A percentile compares a stretch with the other conserved stretches of the same genome.
Conservation (phyloP, 2,113 vertebrate species). For the Mobula hypostoma region DNA sequence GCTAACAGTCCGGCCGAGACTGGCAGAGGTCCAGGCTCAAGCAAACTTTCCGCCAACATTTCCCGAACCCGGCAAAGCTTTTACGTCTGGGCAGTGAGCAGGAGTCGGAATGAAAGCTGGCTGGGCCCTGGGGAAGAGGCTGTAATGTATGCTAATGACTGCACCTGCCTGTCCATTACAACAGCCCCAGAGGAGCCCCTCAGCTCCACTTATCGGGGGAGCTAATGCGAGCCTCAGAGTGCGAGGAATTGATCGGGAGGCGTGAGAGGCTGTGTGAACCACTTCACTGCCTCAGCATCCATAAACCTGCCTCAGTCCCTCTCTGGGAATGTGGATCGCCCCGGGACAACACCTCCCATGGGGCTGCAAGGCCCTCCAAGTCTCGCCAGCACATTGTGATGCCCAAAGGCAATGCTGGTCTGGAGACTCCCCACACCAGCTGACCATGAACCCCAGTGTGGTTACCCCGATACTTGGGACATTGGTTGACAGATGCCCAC, state of each 20-base stretch:
- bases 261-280: background rate
- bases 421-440: too few species aligned
- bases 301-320: background rate
- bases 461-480: too few species aligned
- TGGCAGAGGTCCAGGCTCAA: too few species aligned
- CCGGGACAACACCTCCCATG: background rate
- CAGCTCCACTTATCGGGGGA: background rate
- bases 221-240: background rate
- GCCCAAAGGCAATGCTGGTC: too few species aligned
- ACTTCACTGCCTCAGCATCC: background rate
- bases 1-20: too few species aligned
- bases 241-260: background rate
- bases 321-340: background rate
- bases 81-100: background rate
- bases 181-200: background rate
- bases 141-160: background rate
- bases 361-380: too few species aligned
- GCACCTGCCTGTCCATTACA: background rate
- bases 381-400: too few species aligned
- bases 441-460: too few species aligned
- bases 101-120: background rate
- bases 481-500: too few species aligned
- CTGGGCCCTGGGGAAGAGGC: background rate
- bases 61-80: background rate
- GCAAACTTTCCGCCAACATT: background rate